Base-by-base conservation (phyloP, 2,113 vertebrate genomes). In the Notechis scutatus region DNA sequence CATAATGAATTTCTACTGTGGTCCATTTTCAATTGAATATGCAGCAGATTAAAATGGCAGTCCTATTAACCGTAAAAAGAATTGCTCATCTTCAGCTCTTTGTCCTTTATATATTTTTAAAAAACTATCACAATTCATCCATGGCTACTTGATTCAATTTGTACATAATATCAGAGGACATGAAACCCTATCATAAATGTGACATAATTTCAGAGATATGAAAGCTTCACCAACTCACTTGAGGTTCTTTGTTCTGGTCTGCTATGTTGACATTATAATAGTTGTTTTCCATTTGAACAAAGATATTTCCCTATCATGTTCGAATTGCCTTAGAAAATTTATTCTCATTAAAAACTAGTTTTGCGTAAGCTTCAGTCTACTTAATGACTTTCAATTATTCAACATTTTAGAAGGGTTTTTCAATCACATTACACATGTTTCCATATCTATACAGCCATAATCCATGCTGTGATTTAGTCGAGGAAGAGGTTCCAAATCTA, bases 251-350 rank as follows among this genome's bases (percentile, higher is more conserved):
- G 91, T 94, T 96, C 93, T 95, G 59, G 85, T 85, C 64, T 55
- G 64, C 81, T 91, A 95, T 64, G 93, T 15, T 97, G 95, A 94
- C 92, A 87, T 94, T 94, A 12, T 89, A 94, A 92, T 42, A 50
- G 96, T 97, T 96, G 90, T 3, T 97, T 95, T 91, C 89, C 91
- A 96, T 55, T 91, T 96, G 94, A 85, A 86, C 91, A 90, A 69
- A 91, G 91, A 26, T 8, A 3, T 85, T 95, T 89, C 96, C 95
- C 94, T 56, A 95, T 94, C 86, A 94, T 91, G 95, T 86, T 94
- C 64, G 87, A 95, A 94, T 93, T 92, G 85, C 89, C 93, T 91
- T 92, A 42, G 95, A 96, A 96, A 96, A 81, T 93, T 93, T 94
- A 94, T 90, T 39, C 94, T 91, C n/a, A 56, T 59, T 87, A 92